Conservation (phyloP, 2,888 invertebrate species). For the Microctonus hyperodae region DNA sequence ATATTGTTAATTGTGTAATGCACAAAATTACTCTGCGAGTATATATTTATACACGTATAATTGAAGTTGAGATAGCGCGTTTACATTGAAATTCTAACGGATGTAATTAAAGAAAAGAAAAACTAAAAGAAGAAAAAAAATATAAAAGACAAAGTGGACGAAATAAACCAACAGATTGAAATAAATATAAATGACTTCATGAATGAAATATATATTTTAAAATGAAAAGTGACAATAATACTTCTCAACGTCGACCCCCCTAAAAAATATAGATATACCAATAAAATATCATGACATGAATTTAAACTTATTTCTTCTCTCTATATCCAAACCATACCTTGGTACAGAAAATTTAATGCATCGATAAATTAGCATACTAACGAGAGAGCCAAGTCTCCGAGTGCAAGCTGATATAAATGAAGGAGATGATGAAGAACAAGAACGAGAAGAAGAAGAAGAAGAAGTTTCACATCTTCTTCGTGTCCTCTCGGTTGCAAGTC, state of each 20-base stretch:
- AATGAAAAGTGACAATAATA: conserved; percentile 23
- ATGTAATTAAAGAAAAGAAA: no score
- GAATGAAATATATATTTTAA: background rate
- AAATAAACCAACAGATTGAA: background rate
- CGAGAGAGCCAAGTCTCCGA: conserved; percentile 47
- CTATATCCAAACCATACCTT: background rate
- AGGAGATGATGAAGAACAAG: conserved; percentile 17
- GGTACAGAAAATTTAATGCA: conserved; percentile 53
- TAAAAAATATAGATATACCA: conserved; percentile 11
- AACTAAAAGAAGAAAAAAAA: no score
- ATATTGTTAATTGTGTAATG: background rate
- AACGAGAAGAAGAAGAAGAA: conserved; percentile 21
- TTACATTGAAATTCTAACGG: no score
- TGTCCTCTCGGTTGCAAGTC: background rate
- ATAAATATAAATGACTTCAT: background rate
- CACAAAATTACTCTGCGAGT: background rate
- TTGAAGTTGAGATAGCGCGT: no score
- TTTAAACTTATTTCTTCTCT: conserved; percentile 42
- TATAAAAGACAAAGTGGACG: no score
- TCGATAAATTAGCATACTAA: conserved; percentile 62
- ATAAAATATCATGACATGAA: conserved; percentile 8
- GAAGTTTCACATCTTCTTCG: conserved; percentile 5
- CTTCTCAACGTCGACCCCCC: background rate
- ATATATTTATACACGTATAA: background rate
- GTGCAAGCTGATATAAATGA: conserved; percentile 10